These are phyloP conservation scores for Lepisosteus oculatus DNA, from an alignment of 2,113 vertebrate genomes.

Conservation along the genomic window DNA sequence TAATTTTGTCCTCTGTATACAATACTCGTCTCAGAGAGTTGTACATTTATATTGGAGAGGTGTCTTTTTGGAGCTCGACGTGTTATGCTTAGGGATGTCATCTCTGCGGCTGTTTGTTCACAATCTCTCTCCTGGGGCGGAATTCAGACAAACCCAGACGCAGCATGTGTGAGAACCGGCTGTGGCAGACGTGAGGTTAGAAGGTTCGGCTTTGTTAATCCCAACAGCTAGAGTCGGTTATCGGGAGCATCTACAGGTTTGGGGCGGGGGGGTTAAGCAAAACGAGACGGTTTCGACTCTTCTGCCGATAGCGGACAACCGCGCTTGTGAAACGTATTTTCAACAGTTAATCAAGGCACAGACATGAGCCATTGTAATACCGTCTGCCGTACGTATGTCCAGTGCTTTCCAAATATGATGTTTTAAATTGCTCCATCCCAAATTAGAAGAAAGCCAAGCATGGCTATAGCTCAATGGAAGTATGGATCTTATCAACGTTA, in stretches of 20 bases:
- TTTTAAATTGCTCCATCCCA: constrained; percentile 56
- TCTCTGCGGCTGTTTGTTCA: neutral
- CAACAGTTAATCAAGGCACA: constrained; percentile 28
- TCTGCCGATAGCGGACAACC: constrained; percentile 15
- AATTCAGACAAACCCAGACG: neutral
- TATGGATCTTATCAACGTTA: too few species aligned
- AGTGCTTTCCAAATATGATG: constrained; percentile 37
- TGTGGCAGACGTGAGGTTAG: constrained; percentile 29
- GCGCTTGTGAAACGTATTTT: constrained; percentile 33
- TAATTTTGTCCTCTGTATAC: constrained; percentile 32
- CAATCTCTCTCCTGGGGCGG: neutral
- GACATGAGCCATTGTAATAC: constrained; percentile 15
- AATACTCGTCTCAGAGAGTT: neutral
- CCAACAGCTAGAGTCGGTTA: constrained; percentile 14
- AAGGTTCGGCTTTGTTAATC: constrained; percentile 19
- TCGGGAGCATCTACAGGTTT: constrained; percentile 22
- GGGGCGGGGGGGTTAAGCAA: constrained; percentile 40
- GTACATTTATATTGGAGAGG: neutral
- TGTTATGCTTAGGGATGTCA: neutral
- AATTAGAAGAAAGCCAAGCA: constrained; percentile 56
- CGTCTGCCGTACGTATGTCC: constrained; percentile 11
- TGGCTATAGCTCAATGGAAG: neutral
- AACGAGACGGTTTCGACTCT: constrained; percentile 43
- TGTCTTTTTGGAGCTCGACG: neutral
- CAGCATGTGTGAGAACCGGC: constrained; percentile 7